Conservation (phyloP, 2,797 vertebrate species). For the Anguilla anguilla region DNA sequence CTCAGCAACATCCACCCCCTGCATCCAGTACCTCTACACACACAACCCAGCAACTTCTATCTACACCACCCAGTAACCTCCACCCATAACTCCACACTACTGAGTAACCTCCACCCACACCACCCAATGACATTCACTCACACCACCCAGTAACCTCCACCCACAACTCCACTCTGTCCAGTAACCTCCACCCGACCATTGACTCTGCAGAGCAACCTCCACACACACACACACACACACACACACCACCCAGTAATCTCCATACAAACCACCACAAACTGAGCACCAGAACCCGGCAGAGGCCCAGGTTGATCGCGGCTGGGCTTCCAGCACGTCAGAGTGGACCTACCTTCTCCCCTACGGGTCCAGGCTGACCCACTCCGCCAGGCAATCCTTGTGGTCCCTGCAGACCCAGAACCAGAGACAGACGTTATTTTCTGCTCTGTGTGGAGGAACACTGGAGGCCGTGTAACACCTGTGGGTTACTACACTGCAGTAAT, state of each 20-base stretch:
- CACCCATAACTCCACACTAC: background rate
- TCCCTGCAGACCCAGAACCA: constrained; percentile 69
- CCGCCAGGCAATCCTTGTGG: constrained; percentile 78
- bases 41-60: background rate
- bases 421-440: background rate
- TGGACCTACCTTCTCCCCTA: constrained; percentile 86
- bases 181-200: background rate
- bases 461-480: too few species aligned
- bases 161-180: background rate
- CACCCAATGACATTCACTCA: background rate
- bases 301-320: background rate
- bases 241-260: background rate
- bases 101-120: background rate
- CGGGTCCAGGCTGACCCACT: constrained; percentile 82
- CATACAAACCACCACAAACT: background rate
- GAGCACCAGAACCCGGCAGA: background rate
- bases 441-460: background rate
- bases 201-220: background rate
- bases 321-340: background rate
- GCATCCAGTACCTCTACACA: background rate
- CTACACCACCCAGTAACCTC: background rate
- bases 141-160: background rate
- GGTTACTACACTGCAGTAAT: background rate
- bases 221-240: background rate
- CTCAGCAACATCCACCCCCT: background rate